Evolutionary conservation across 2,888 invertebrate species (phyloP).

Genomic region (Ecliptopera silaceata): DNA sequence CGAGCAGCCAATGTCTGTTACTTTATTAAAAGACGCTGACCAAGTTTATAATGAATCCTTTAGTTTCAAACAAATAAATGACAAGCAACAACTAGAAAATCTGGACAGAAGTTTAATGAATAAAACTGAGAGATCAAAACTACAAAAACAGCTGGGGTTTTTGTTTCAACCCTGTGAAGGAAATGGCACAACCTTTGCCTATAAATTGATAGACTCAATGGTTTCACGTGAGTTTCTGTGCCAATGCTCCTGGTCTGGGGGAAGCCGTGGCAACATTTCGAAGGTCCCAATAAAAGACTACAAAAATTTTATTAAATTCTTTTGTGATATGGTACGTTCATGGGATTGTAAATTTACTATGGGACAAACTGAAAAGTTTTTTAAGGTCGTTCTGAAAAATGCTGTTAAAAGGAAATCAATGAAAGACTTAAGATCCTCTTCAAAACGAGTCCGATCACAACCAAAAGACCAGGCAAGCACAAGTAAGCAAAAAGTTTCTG

Average conservation of each 20-base stretch:
- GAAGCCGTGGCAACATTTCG: constrained; percentile 14
- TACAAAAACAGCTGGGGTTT: constrained; percentile 21
- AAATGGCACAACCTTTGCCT: constrained; percentile 22
- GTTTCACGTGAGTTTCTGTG: constrained; percentile 25
- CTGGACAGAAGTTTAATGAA: constrained; percentile 19
- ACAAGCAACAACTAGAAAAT: constrained; percentile 15
- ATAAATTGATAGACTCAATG: constrained; percentile 21
- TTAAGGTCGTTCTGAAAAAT: constrained; percentile 15
- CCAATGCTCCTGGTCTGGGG: constrained; percentile 25
- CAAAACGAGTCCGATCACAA: constrained; percentile 16
- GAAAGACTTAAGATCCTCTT: constrained; percentile 21
- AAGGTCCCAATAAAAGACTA: constrained; percentile 18
- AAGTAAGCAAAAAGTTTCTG: constrained; percentile 17
- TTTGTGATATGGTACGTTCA: constrained; percentile 20
- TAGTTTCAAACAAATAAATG: background rate
- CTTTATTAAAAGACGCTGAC: constrained; percentile 19
- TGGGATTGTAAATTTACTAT: constrained; percentile 23
- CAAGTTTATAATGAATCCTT: constrained; percentile 15
- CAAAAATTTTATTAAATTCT: constrained; percentile 22
- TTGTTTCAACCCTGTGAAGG: constrained; percentile 23
- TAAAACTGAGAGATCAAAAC: constrained; percentile 25
- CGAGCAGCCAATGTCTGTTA: constrained; percentile 15
- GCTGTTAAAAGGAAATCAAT: constrained; percentile 15
- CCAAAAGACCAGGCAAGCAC: constrained; percentile 13
- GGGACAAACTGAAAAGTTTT: constrained; percentile 21